Evolutionary conservation across 2,113 vertebrate genomes (phyloP), one percentile per base, ranked within the genome.

Genomic region (Electrona antarctica): DNA sequence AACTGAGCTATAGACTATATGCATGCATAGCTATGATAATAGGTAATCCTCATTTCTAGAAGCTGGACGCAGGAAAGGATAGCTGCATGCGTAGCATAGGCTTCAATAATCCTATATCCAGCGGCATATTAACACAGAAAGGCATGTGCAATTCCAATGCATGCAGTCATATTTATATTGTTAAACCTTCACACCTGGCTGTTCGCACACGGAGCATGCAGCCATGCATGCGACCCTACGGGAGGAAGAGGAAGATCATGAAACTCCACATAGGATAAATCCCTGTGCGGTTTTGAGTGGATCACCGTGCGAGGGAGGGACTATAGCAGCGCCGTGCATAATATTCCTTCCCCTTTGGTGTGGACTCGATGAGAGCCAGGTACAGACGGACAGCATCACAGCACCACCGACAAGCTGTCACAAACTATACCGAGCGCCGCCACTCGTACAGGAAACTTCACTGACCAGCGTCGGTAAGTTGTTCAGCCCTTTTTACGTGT

Each of bases 261-360:
- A 68, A 80, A 71, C 72, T 62, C 45, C 28, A 6, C 33, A 56
- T 58, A 52, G 76, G 69, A 41, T 41, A 81, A 71, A 73, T 62
- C 45, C 28, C 4, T 28, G 51, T 54, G 49, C 74, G 69, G 82
- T 85, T 86, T 87, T 82, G 80, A 90, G 85, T 85, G 87, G 90
- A 86, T 87, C 86, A 78, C 87, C 63, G 85, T 90, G 45, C 83
- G 94, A 93, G 93, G 95, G 94, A 94, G 91, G 93, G 92, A 93
- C 95, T 94, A 92, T 2, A 21, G 21, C 21, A 21, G 45, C 88
- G 90, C 89, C 86, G 92, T 90, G 95, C 93, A 90, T 94, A 91
- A 77, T 83, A 91, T 93, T 91, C 90, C 93, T 95, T 93, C 94
- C 94, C 95, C 93, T 77, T 89, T 88, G 21, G 21, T 21, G 21